These are phyloP conservation scores for Sphenopsis melanotis DNA, from an alignment of 2,797 vertebrate species.

Conservation along the genomic window DNA sequence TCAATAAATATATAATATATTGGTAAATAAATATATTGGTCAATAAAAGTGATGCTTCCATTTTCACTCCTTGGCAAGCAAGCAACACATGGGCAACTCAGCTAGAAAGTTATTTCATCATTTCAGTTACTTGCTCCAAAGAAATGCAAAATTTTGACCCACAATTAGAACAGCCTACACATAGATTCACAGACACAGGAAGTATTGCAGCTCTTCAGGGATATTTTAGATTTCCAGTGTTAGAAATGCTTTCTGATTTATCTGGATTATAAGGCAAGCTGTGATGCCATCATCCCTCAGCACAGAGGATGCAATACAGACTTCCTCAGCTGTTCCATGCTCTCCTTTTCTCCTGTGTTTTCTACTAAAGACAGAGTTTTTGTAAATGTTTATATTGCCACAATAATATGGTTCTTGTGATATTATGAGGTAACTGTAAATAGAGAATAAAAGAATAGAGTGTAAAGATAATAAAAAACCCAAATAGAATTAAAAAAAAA, in stretches of 20 bases:
- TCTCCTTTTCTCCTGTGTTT: background rate
- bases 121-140: background rate
- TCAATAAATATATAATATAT: background rate
- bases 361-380: background rate
- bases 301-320: background rate
- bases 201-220: background rate
- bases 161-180: background rate
- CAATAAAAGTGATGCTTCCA: background rate
- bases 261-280: background rate
- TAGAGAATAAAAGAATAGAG: background rate
- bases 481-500: background rate
- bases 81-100: background rate
- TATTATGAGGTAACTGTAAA: background rate
- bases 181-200: background rate
- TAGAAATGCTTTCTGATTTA: background rate
- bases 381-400: background rate
- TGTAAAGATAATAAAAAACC: background rate
- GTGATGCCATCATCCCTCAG: background rate
- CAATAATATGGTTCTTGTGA: background rate
- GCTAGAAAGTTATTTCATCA: background rate
- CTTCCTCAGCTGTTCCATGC: background rate
- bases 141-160: background rate
- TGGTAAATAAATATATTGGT: background rate
- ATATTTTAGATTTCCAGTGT: background rate
- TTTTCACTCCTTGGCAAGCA: background rate